A percentile compares a stretch with the other conserved stretches of the same genome.
Evolutionary conservation across 1,140 invertebrate genomes (phyloP).

Genomic region (Cydia amplana): DNA sequence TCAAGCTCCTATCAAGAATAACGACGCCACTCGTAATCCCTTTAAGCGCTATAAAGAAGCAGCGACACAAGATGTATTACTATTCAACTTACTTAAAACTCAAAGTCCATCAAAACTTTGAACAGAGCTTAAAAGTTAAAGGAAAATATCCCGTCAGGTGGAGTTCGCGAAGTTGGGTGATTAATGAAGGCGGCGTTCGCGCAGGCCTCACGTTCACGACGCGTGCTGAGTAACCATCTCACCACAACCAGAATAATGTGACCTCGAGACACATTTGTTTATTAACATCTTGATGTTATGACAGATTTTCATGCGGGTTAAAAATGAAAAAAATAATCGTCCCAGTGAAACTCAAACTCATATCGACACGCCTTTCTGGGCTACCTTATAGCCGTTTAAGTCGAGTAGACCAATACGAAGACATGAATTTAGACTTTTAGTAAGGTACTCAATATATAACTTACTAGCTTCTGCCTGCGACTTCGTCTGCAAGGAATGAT

Average conservation of each 20-base stretch:
- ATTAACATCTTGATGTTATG: neutral
- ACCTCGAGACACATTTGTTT: neutral
- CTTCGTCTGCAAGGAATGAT: too few species aligned
- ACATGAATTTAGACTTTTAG: too few species aligned
- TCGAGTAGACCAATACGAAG: too few species aligned
- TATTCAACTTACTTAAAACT: constrained; percentile 78
- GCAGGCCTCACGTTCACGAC: neutral
- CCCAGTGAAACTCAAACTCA: too few species aligned
- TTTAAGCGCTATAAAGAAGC: constrained; percentile 48
- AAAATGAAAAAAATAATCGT: too few species aligned
- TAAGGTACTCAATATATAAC: too few species aligned
- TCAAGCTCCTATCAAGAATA: neutral
- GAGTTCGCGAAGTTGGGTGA: constrained; percentile 71
- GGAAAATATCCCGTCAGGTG: constrained; percentile 76
- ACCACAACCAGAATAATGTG: neutral
- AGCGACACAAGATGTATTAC: constrained; percentile 70
- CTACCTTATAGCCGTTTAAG: too few species aligned
- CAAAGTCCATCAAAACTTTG: constrained; percentile 76
- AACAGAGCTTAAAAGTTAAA: constrained; percentile 78
- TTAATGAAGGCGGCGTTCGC: constrained; percentile 58
- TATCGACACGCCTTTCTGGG: too few species aligned
- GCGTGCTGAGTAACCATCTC: neutral
- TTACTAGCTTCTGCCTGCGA: too few species aligned
- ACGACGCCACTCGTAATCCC: constrained; percentile 21
- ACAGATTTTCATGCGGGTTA: neutral